Base-by-base conservation (phyloP, 2,113 vertebrate genomes). In the Nyctereutes procyonoides region DNA sequence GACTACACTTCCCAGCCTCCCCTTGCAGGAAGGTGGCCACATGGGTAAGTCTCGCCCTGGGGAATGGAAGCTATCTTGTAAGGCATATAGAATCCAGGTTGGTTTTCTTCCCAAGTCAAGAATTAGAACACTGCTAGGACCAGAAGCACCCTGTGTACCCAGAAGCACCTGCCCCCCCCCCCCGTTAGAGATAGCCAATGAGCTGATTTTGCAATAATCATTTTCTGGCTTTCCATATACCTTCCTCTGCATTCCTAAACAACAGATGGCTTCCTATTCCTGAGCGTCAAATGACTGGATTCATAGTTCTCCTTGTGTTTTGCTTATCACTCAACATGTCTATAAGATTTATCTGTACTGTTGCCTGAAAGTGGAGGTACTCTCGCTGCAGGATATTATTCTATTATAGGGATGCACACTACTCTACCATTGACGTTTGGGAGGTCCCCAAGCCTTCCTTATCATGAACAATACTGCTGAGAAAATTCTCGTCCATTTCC, bases 381-480 rank as follows among this genome's bases (percentile, higher is more conserved):
- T 69, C 81, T 53, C 60, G 56, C 30, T 48, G 43, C 5, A 11
- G 69, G 53, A 53, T 48, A 13, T 74, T 63, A n/a, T 17, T 73
- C 73, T 7, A 0, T 10, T 63, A 7, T 8, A 1, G 15, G n/a
- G 6, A 43, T 8, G 12, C 26, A 32, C 10, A 17, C 53, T n/a
- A 15, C 3, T 30, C 53, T 14, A 62, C 17, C 63, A 35, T 28
- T 1, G 87, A 30, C 3, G 0, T 19, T 11, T 5, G 81, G 62
- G 80, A 6, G 7, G 28, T 26, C 30, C 58, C 60, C 22, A 19
- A 60, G 26, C 43, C 81, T 32, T 24, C 35, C 84, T 35, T 2
- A 14, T 17, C 30, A 0, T 0, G 3, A 85, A 30, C 38, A 48
- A 35, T 0, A 8, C 73, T 56, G 55, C 12, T 0, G 8, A 90